Percentiles rank a stretch among this genome's conserved stretches.
These are phyloP conservation scores for Solea solea DNA, from an alignment of 2,113 vertebrate species.

Conservation along the genomic window DNA sequence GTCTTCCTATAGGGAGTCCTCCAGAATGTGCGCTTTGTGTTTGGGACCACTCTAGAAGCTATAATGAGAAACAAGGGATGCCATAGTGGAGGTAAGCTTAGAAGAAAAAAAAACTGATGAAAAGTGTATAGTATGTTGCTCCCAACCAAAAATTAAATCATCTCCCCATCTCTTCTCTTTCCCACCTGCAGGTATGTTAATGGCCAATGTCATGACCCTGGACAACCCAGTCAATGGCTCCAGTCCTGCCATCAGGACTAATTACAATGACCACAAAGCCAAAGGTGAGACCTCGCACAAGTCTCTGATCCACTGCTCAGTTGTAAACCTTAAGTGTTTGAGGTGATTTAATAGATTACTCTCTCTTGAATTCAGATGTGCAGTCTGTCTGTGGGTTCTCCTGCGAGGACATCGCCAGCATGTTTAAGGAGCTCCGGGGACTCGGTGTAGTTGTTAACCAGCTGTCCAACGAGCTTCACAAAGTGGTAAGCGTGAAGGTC, in stretches of 20 bases:
- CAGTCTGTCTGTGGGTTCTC: slow-evolving; percentile 93
- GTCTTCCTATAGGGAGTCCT: slow-evolving; percentile 88
- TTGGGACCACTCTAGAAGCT: slow-evolving; percentile 91
- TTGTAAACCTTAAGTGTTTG: neutral
- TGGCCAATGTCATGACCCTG: slow-evolving; percentile 86
- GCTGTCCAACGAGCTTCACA: slow-evolving; percentile 87
- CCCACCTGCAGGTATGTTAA: slow-evolving; percentile 68
- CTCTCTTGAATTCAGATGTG: slow-evolving; percentile 75
- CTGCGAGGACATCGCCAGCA: slow-evolving; percentile 91
- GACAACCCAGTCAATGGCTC: slow-evolving; percentile 93
- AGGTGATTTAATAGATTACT: slow-evolving; percentile 31
- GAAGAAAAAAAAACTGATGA: neutral
- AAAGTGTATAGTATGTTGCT: neutral
- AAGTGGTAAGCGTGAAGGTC: slow-evolving; percentile 87
- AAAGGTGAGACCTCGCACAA: slow-evolving; percentile 79
- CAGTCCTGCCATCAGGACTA: slow-evolving; percentile 93
- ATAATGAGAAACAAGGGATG: slow-evolving; percentile 97
- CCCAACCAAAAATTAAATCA: neutral
- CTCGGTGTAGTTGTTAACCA: slow-evolving; percentile 89
- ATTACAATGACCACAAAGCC: slow-evolving; percentile 93
- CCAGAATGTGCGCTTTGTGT: slow-evolving; percentile 96
- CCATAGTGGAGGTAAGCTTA: slow-evolving; percentile 83
- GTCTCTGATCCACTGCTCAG: neutral
- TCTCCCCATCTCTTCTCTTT: slow-evolving; percentile 9
- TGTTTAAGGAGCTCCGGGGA: slow-evolving; percentile 93